Conservation (phyloP, 2,113 vertebrate species). For the Piprites chloris region DNA sequence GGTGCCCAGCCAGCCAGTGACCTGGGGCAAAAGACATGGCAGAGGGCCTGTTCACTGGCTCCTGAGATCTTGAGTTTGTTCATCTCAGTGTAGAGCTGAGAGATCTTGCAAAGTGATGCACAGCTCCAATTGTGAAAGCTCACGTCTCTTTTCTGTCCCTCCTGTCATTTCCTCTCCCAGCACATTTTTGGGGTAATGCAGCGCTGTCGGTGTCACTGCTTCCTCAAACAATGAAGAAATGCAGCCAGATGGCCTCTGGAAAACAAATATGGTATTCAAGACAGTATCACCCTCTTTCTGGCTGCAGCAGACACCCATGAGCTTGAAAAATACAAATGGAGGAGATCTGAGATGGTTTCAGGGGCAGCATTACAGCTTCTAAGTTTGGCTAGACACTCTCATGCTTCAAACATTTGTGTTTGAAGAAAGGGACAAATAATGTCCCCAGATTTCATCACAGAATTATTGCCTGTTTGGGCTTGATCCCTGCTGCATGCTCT, state of each 20-base stretch:
- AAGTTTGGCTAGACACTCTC: neutral
- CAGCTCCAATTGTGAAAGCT: neutral
- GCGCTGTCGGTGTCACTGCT: neutral
- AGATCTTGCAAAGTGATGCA: neutral
- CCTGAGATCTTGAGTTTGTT: neutral
- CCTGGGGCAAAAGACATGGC: accelerated
- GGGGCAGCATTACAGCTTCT: neutral
- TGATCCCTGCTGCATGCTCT: accelerated
- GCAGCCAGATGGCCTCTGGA: neutral
- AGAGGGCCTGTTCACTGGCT: neutral
- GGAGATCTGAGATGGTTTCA: neutral
- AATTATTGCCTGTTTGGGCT: neutral
- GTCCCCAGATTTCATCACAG: neutral
- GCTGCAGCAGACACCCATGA: neutral
- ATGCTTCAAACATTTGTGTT: neutral
- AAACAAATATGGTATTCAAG: conserved; percentile 20
- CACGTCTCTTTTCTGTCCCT: neutral
- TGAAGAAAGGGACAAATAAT: neutral
- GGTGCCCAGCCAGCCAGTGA: accelerated
- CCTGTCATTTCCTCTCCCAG: neutral
- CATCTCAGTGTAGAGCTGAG: neutral
- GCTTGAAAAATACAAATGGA: neutral
- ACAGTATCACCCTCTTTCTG: neutral
- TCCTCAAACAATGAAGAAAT: neutral
- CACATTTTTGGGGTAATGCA: neutral